Base-by-base conservation (phyloP, 2,113 vertebrate genomes). In the Gymnarchus niloticus region DNA sequence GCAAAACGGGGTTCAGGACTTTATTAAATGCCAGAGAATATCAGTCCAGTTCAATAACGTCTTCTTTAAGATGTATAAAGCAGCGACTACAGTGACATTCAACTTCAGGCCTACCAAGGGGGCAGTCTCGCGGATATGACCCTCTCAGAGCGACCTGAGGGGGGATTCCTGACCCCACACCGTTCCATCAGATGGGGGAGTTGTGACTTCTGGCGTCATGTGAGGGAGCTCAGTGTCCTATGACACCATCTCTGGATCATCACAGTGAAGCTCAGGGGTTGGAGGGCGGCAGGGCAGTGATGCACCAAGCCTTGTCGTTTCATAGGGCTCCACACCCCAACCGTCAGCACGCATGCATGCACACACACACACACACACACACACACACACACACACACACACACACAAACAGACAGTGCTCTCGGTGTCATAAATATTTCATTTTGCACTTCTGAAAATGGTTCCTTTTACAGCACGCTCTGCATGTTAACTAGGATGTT, bases 361-460 rank as follows among this genome's bases (percentile, higher is more conserved):
- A 3, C 17, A 51, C 28, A 37, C 6, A 56, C 28, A 82, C n/a
- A 54, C 19, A 41, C 33, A 14, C 3, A 23, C 52, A n/a, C 54
- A 7, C 56, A 61, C 8, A 44, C 28, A 54, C n/a, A 37, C 12
- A 83, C 41, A 1, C 57, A 51, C 14, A 33, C 80, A 81, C 19
- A 10, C 56, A 10, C 19, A 49, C 57, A 59, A 2, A 82, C 77
- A 83, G 28, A 52, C 25, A 54, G 54, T 14, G 41, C 25, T 76
- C 65, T 46, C 7, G 3, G 21, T 48, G 48, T 82, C 61, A 86
- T 86, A 86, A 86, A 86, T 86, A 86, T 86, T 86, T 83, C 46
- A 86, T 73, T n/a, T 46, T 51, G 33, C 57, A 56, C 21, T 83
- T 82, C 57, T 83, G 44, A 86, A 73, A 83, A 51, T 33, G 61